Base-by-base conservation (phyloP, 92 coral and sea anemone genomes). In the Muricea muricata region DNA sequence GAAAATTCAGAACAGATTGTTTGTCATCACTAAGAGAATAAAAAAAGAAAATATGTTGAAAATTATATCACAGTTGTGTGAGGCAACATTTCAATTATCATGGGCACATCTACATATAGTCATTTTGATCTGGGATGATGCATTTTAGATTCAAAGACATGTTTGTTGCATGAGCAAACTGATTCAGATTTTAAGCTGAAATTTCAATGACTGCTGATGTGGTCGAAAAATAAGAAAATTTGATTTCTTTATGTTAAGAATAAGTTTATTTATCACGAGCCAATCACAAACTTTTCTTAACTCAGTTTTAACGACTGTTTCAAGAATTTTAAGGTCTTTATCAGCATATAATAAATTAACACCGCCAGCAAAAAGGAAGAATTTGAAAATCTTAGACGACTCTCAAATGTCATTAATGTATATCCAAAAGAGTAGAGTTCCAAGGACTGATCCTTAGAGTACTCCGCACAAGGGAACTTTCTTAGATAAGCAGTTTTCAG, bases 371-470 rank as follows among this genome's bases (percentile, higher is more conserved):
- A 79, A 79, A 10, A 56, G 31, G 0, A 54, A 56, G 13, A 79
- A 79, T 11, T 79, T 26, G 17, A 78, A 31, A 26, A 45, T 78
- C 3, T 54, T n/a, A 24, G 83, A 78, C 8, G 46, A 78, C 5
- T 24, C n/a, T 31, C 34, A 78, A 54, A 81, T 81, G 66, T 81
- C 85, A 25, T 81, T 65, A 9, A 81, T 84, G 24, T 54, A 72
- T 72, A 82, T 45, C 46, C 68, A 45, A 17, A 84, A 83, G 25
- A 83, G 54, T 71, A 83, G 41, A 20, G 87, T 80, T 35, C 81
- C 80, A 50, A 83, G 48, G 4, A 83, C 55, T 56, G 81, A 83
- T 18, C 87, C 81, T 30, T 83, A 81, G 7, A 81, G 87, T 7
- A 83, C 87, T 30, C 87, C 87, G 37, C 35, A 83, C 31, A 65